Evolutionary conservation across 2,113 vertebrate genomes (phyloP).

Genomic region (Tenrec ecaudatus): DNA sequence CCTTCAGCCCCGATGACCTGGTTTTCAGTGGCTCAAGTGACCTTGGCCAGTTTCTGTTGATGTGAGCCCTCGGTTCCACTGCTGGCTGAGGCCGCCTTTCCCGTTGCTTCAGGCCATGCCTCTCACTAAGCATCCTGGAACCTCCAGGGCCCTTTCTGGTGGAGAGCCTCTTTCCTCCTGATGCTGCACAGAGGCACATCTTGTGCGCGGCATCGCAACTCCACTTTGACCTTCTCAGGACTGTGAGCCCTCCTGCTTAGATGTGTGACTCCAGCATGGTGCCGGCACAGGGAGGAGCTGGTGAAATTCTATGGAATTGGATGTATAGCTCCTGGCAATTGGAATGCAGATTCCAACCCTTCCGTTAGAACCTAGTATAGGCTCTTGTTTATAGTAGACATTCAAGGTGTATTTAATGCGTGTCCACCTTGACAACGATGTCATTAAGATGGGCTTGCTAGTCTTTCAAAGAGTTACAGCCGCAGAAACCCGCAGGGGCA

Average conservation of each 20-base stretch:
- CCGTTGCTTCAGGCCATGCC: background rate
- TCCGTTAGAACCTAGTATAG: background rate
- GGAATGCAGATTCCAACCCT: background rate
- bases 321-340: background rate
- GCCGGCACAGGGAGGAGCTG: background rate
- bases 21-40: background rate
- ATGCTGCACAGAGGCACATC: background rate
- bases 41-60: background rate
- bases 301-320: background rate
- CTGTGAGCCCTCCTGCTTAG: background rate
- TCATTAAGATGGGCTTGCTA: no score
- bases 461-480: no score
- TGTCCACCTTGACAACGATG: background rate
- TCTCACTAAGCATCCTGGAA: background rate
- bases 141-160: background rate
- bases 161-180: background rate
- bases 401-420: background rate
- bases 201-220: background rate
- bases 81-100: background rate
- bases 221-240: background rate
- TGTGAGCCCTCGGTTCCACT: background rate
- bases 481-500: no score
- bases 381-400: background rate
- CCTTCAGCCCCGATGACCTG: background rate
- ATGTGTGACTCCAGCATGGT: background rate